These are phyloP conservation scores for Rhizomys pruinosus DNA, from an alignment of 2,113 vertebrate genomes.

Conservation along the genomic window DNA sequence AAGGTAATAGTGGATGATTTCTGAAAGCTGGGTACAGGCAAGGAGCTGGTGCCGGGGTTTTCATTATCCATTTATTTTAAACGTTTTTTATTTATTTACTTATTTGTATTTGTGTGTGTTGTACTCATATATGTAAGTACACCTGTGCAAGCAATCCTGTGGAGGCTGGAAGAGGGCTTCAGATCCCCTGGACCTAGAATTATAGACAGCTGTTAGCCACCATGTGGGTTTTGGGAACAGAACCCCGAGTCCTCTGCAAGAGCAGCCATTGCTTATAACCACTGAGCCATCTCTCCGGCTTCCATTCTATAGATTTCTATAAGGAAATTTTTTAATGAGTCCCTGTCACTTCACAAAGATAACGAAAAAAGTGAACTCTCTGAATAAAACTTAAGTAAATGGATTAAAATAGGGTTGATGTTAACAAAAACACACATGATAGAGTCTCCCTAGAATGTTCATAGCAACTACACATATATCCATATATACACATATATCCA, in stretches of 20 bases:
- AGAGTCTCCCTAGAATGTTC: constrained; percentile 14
- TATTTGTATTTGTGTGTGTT: no score
- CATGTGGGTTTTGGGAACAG: no score
- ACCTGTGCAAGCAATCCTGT: no score
- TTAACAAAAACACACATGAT: background rate
- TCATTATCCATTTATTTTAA: constrained; percentile 28
- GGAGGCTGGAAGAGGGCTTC: no score
- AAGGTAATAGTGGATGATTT: background rate
- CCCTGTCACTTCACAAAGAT: constrained; percentile 1
- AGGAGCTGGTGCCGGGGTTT: background rate
- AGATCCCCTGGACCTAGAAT: no score
- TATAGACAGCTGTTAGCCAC: background rate
- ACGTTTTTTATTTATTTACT: no score
- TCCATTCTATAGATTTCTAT: background rate
- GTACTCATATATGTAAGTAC: no score
- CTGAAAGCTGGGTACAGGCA: background rate
- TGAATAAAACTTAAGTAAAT: constrained; percentile 11
- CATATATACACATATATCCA: background rate
- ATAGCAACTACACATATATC: background rate
- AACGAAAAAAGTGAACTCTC: constrained; percentile 30
- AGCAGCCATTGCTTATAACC: no score
- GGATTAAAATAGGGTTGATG: constrained; percentile 12
- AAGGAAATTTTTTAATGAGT: constrained; percentile 29
- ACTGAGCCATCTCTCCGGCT: no score
- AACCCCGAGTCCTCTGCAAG: no score